phyloP scores from a whole-genome alignment of 2,113 vertebrate genomes.

The Poicephalus meyeri region DNA sequence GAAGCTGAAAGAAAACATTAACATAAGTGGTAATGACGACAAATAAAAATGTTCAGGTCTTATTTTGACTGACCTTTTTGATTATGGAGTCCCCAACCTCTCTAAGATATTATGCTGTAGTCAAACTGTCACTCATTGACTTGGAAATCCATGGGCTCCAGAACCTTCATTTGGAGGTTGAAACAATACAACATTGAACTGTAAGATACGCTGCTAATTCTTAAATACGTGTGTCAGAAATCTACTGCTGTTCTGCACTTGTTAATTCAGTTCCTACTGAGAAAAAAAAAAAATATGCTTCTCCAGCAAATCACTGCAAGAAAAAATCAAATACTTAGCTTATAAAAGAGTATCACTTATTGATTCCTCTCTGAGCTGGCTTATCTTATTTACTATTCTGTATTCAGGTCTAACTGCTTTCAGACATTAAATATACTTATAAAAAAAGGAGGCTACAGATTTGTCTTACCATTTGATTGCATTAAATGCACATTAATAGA shows the following conservation, averaged over 20 bases:
- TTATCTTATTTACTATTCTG: neutral
- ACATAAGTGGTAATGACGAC: neutral
- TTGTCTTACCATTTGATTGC: slow-evolving; percentile 11
- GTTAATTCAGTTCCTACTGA: neutral
- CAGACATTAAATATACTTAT: neutral
- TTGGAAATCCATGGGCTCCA: neutral
- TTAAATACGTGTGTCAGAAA: neutral
- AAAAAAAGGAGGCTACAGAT: neutral
- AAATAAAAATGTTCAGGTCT: neutral
- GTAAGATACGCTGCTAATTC: neutral
- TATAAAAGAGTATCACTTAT: neutral
- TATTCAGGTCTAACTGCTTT: neutral
- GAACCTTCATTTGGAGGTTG: neutral
- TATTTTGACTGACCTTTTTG: neutral
- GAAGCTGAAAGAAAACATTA: neutral
- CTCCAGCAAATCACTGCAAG: neutral
- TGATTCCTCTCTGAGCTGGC: neutral
- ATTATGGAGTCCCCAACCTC: neutral
- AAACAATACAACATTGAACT: neutral
- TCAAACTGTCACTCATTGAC: neutral
- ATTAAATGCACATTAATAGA: slow-evolving; percentile 20
- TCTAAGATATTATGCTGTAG: neutral
- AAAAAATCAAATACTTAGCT: neutral
- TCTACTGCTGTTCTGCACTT: neutral
- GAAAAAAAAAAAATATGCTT: neutral